These are phyloP conservation scores for Muscina levida DNA, from an alignment of 2,888 invertebrate species.

Conservation along the genomic window DNA sequence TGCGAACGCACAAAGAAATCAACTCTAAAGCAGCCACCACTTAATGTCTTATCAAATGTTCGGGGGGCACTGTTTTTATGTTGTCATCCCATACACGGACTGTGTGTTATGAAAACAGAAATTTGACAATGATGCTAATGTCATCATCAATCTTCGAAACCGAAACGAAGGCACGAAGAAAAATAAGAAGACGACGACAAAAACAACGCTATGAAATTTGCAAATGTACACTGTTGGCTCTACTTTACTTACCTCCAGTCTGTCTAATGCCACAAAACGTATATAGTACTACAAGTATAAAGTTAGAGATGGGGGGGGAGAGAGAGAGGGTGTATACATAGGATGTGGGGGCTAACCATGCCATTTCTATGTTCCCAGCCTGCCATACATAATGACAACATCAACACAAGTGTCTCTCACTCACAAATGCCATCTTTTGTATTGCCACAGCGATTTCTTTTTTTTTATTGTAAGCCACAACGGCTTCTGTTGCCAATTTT, in stretches of 20 bases:
- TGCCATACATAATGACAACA: conserved; percentile 46
- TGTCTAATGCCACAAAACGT: conserved; percentile 18
- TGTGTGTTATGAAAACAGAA: conserved; percentile 64
- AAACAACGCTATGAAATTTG: conserved; percentile 11
- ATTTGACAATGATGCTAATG: conserved; percentile 78
- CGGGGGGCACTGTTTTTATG: conserved; percentile 45
- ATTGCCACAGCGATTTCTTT: conserved; percentile 23
- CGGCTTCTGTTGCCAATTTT: conserved; percentile 58
- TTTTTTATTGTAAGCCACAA: not conserved
- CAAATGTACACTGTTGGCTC: conserved; percentile 19
- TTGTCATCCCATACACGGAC: conserved; percentile 36
- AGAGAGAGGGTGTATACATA: too few relatives aligned
- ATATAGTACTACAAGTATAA: not conserved
- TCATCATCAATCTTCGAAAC: conserved; percentile 78
- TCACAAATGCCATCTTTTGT: conserved; percentile 40
- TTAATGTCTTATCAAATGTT: conserved; percentile 68
- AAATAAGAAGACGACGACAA: conserved; percentile 24
- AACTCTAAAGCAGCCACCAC: conserved; percentile 60
- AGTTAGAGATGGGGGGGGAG: too few relatives aligned
- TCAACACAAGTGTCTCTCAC: conserved; percentile 54
- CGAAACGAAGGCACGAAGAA: conserved; percentile 61
- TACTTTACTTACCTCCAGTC: conserved; percentile 7
- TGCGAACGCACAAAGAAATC: conserved; percentile 6
- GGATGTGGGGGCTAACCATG: not conserved
- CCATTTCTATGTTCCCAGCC: not conserved